Base-by-base conservation (phyloP, 2,888 invertebrate genomes). In the Drosophila greeni region DNA sequence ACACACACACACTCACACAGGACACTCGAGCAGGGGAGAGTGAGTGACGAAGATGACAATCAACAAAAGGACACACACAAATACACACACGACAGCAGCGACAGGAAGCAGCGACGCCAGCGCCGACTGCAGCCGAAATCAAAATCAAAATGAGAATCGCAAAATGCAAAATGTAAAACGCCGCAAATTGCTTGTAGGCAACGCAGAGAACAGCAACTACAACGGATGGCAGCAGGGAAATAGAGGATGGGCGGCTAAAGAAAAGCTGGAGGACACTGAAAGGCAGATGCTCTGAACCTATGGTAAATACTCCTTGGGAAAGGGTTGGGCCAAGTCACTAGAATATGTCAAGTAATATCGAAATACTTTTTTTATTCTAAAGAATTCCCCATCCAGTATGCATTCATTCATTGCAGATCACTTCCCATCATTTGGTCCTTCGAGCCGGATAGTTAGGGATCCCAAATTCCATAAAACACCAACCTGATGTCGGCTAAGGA, bases 181-280 rank as follows among this genome's bases (percentile, higher is more conserved):
- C 78, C 58, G 73, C 73, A 78, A 78, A 78, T 77, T 83, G 78
- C 55, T 68, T 77, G 70, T 77, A 70, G 68, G 75, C 70, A 64
- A 59, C 65, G 52, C 39, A 48, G 34, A 48, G 24, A 51, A 60
- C 45, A 43, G 43, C 54, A 18, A 29, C 20, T n/a, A 23, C 37
- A n/a, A 43, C 43, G 56, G 43, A 55, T 43, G 56, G 20, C 16
- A 29, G 23, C 37, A 24, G 24, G 43, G 31, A 31, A 59, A 39
- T 31, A 33, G 43, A 39, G 45, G 37, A 39, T 31, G 45, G 18
- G 31, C n/a, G 45, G 24, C 14, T 36, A 16, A n/a, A 39, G 6
- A 3, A 11, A 14, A 18, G 26, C 31, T 4, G 23, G 5, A 37
- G 43, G 5, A 18, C 12, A 36, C 29, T 29, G 26, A 48, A 26